Evolutionary conservation across 2,797 vertebrate species (phyloP), one percentile per base, ranked within the genome.

Genomic region (Alauda arvensis): DNA sequence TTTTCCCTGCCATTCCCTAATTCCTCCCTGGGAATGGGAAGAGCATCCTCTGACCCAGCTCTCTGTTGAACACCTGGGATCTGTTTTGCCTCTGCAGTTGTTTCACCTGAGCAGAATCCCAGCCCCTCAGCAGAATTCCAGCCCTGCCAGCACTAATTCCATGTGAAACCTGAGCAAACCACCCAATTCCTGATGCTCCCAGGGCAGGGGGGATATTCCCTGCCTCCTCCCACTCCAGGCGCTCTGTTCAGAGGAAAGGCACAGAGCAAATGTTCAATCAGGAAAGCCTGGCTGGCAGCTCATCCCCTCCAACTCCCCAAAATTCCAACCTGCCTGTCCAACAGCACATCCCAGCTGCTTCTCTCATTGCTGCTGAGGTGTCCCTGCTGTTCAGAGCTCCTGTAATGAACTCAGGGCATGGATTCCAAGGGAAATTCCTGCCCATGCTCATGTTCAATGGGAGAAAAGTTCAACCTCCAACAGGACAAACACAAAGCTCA

Each of bases 101-200:
- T 10, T 61, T 13, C 83, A 68, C 12, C 55, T 24, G 26, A 61
- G 37, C 25, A 79, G 23, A 56, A 57, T 12, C 20, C 10, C 67
- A 53, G 52, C 39, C 21, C 7, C 1, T 37, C 37, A 2, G 37
- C 37, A 25, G 37, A 77, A 52, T 51, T n/a, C 65, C 69, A 65
- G 57, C 65, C 65, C 8, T 7, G 31, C 7, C 78, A 59, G 46
- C 85, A 46, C 49, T 1, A 53, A 28, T 14, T 43, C 48, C 7
- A n/a, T 0, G 14, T 3, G 46, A 61, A 75, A 33, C 0, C 0
- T 1, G 17, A 57, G 18, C 71, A 62, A 74, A 40, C 4, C 68
- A 13, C 0, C 0, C 1, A 29, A 20, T 8, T 29, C 24, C 46
- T 18, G 9, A 3, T 2, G 42, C 29, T 68, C 52, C 61, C 24